phyloP scores from a whole-genome alignment of 1,140 invertebrate species.

The Pemphigus obesinymphae region DNA sequence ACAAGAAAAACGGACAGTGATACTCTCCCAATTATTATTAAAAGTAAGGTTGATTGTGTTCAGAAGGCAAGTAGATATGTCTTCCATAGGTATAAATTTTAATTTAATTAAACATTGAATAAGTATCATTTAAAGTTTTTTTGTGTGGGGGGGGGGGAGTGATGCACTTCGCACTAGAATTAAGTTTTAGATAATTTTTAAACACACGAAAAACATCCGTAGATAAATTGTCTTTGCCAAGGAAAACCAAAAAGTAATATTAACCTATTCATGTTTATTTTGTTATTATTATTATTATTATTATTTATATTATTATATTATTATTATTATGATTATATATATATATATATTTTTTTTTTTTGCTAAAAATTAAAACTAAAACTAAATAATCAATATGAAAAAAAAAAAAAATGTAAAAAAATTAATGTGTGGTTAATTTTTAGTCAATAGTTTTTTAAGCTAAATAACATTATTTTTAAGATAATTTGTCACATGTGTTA shows the following conservation, averaged over 20 bases:
- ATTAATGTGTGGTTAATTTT: conserved; percentile 41
- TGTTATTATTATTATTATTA: conserved; percentile 25
- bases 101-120: neutral
- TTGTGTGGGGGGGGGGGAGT: neutral
- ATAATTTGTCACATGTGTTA: conserved; percentile 32
- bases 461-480: conserved; percentile 38
- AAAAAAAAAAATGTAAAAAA: conserved; percentile 26
- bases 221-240: conserved; percentile 41
- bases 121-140: conserved; percentile 16
- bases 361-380: conserved; percentile 28
- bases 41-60: conserved; percentile 39
- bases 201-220: conserved; percentile 25
- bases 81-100: conserved; percentile 39
- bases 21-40: conserved; percentile 38
- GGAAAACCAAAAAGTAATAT: conserved; percentile 39
- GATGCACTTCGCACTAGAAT: conserved; percentile 33
- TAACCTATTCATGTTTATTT: conserved; percentile 29
- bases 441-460: conserved; percentile 40
- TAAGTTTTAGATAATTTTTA: conserved; percentile 40
- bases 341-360: conserved; percentile 20
- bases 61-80: conserved; percentile 41
- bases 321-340: conserved; percentile 28
- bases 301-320: neutral
- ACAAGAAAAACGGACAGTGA: conserved; percentile 14
- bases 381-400: conserved; percentile 14